Evolutionary conservation across 2,888 invertebrate species (phyloP).

Genomic region (Argyra leucocephala): DNA sequence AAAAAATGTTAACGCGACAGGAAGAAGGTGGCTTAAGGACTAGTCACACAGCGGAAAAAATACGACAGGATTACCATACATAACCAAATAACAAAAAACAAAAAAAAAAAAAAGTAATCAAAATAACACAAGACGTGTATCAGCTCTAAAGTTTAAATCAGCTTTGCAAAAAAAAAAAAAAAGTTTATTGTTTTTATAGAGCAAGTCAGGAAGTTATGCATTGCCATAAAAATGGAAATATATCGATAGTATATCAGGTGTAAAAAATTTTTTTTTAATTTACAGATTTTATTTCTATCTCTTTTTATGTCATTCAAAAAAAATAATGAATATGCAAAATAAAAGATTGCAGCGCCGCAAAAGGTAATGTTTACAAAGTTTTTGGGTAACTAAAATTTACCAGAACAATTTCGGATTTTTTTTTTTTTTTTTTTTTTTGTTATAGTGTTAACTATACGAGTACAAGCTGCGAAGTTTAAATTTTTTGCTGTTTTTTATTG

Average conservation of each 20-base stretch:
- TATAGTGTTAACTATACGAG: too few species aligned
- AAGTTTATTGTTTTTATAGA: slow-evolving; percentile 5
- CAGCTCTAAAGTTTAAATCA: not conserved
- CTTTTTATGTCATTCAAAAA: too few species aligned
- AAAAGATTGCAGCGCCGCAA: too few species aligned
- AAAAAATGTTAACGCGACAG: slow-evolving; percentile 9
- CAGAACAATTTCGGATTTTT: too few species aligned
- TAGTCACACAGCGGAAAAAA: slow-evolving; percentile 16
- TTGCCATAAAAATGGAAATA: not conserved
- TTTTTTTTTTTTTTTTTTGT: too few species aligned
- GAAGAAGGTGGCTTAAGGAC: slow-evolving; percentile 18
- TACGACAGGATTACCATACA: slow-evolving; percentile 29
- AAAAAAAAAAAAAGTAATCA: slow-evolving; percentile 23
- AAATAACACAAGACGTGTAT: not conserved
- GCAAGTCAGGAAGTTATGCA: not conserved
- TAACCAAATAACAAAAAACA: slow-evolving; percentile 30
- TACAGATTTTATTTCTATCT: slow-evolving; percentile 35
- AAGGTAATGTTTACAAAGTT: too few species aligned
- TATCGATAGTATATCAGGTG: slow-evolving; percentile 10
- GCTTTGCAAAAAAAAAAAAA: slow-evolving; percentile 10
- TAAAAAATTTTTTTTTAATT: slow-evolving; percentile 27
- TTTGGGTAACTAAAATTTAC: too few species aligned
- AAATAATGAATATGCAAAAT: too few species aligned
- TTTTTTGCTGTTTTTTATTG: too few species aligned
- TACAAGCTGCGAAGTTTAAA: too few species aligned